phyloP scores from a whole-genome alignment of 1,140 invertebrate genomes.

The Drosophila athabasca region DNA sequence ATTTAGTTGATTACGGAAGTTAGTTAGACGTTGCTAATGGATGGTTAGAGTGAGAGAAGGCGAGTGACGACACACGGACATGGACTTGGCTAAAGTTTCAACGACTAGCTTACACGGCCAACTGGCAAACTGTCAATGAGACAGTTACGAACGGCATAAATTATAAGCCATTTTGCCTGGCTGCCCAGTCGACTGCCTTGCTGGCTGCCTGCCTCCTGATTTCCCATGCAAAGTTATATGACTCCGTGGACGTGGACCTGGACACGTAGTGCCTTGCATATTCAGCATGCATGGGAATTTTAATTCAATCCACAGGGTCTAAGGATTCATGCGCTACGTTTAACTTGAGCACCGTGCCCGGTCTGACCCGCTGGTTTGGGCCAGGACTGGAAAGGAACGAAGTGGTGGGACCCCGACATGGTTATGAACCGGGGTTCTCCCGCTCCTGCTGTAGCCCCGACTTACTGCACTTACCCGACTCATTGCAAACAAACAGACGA shows the following conservation, averaged over 20 bases:
- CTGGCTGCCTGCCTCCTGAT: not conserved
- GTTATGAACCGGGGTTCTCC: conserved; percentile 3
- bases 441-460: conserved; percentile 13
- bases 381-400: not conserved
- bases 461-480: too few species aligned
- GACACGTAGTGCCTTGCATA: conserved; percentile 35
- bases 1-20: conserved; percentile 60
- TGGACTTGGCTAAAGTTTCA: conserved; percentile 44
- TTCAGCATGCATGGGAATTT: conserved; percentile 66
- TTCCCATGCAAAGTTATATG: too few species aligned
- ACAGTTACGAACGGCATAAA: conserved; percentile 60
- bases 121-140: conserved; percentile 61
- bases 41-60: not conserved
- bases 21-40: conserved; percentile 44
- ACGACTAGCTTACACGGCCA: conserved; percentile 49
- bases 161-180: conserved; percentile 44
- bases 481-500: conserved; percentile 82
- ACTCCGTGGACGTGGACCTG: not conserved
- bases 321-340: conserved; percentile 60
- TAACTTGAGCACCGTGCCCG: conserved; percentile 29
- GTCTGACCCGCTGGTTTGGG: conserved; percentile 1
- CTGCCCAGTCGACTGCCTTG: not conserved
- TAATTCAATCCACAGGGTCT: conserved; percentile 68
- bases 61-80: not conserved
- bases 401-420: conserved; percentile 20